These are phyloP conservation scores for Carapus acus DNA, from an alignment of 2,797 vertebrate species.

Conservation along the genomic window DNA sequence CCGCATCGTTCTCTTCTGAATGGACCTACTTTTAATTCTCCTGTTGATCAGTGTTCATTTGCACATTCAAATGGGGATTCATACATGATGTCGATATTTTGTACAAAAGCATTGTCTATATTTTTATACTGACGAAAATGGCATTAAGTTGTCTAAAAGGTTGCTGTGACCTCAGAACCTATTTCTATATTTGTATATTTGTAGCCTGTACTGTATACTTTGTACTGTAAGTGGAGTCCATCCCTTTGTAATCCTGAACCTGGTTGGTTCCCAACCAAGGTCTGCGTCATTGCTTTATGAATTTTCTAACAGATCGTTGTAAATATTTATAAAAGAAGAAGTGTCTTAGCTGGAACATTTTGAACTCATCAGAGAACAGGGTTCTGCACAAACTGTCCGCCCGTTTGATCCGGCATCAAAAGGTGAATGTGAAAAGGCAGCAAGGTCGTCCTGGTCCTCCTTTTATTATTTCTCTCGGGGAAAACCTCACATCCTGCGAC, in stretches of 20 bases:
- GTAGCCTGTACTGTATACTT: conserved; percentile 69
- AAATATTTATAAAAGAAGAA: conserved; percentile 64
- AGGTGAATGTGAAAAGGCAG: conserved; percentile 49
- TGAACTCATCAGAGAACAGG: conserved; percentile 41
- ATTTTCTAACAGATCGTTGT: conserved; percentile 53
- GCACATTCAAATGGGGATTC: conserved; percentile 71
- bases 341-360: conserved; percentile 54
- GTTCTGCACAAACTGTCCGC: conserved; percentile 12
- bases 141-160: conserved; percentile 62
- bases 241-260: conserved; percentile 48
- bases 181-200: conserved; percentile 78
- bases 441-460: conserved; percentile 33
- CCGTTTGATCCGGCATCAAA: conserved; percentile 51
- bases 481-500: conserved; percentile 35
- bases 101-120: conserved; percentile 74
- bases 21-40: conserved; percentile 49
- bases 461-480: conserved; percentile 29
- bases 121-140: conserved; percentile 76
- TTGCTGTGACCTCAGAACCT: conserved; percentile 67
- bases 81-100: conserved; percentile 75
- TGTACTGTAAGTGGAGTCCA: conserved; percentile 64
- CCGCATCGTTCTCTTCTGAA: conserved; percentile 32
- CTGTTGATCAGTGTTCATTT: conserved; percentile 69
- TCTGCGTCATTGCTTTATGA: conserved; percentile 54
- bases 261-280: conserved; percentile 51